Percentiles rank a stretch among this genome's conserved stretches.
phyloP scores from a whole-genome alignment of 2,113 vertebrate species.

The Rallus limicola region DNA sequence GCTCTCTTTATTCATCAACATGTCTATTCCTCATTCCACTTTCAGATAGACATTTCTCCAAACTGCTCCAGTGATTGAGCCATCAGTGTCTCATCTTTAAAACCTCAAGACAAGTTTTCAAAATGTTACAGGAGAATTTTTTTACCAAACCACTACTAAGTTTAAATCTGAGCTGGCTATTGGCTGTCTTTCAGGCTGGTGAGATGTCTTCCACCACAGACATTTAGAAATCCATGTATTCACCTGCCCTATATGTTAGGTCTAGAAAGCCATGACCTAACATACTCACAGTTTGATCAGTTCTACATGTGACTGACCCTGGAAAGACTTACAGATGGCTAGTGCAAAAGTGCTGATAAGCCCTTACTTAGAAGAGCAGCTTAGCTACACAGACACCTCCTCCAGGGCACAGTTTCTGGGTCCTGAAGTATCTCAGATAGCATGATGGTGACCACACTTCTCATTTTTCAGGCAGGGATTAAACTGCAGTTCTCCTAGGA shows the following conservation, averaged over 20 bases:
- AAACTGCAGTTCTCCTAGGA: not conserved
- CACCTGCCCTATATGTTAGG: no score
- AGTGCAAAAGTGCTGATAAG: fast-evolving
- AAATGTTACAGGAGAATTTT: not conserved
- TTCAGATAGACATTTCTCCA: not conserved
- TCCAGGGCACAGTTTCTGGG: not conserved
- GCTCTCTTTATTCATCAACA: not conserved
- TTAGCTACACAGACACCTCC: not conserved
- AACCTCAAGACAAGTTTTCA: not conserved
- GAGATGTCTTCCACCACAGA: not conserved
- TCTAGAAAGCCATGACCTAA: not conserved
- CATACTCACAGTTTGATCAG: fast-evolving
- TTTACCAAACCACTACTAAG: not conserved
- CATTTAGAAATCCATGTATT: not conserved
- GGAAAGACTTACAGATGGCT: not conserved
- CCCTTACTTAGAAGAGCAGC: not conserved
- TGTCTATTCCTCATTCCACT: not conserved
- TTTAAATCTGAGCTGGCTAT: not conserved
- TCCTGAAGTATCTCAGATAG: not conserved
- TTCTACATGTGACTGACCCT: not conserved
- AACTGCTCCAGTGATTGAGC: not conserved
- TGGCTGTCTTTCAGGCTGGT: not conserved
- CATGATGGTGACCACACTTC: not conserved
- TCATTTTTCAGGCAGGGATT: not conserved
- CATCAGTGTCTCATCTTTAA: not conserved